Evolutionary conservation across 2,888 invertebrate genomes (phyloP), one percentile per base, ranked within the genome.

Genomic region (Physocephala rufipes): DNA sequence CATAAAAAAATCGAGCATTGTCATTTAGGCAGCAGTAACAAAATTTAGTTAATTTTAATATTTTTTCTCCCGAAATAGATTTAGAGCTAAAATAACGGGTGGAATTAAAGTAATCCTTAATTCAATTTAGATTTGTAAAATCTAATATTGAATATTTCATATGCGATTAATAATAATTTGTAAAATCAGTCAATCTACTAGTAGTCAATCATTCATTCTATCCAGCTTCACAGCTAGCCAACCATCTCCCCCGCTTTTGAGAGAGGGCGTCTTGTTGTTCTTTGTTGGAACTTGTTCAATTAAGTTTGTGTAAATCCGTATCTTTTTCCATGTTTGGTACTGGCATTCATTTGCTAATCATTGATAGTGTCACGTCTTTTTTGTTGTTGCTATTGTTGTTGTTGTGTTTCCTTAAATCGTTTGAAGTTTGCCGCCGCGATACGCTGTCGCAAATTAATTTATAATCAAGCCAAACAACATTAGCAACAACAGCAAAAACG

Each of bases 371-470:
- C 30, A 5, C 36, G 2, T 66, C 7, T 21, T 30, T 53, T 30
- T 28, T 65, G 65, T 53, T 73, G 47, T 65, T 63, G 24, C 69
- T 71, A 68, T 15, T 47, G 55, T 36, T 47, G 28, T 64, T 43
- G 24, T 58, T 70, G 70, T 47, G 15, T 55, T 36, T 70, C 64
- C 61, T 71, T 43, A 66, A 64, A 49, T 53, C 51, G 47, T 71
- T 71, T 71, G 59, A 71, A 61, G 67, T 74, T 70, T 71, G 70
- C 73, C 70, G 73, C 72, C 71, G 70, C 65, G 63, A 59, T 36
- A 47, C 67, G 24, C 9, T 36, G 51, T 62, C 62, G 68, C 62
- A 68, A 68, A 68, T 68, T 49, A 61, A 68, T 68, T 68, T 62
- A 61, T 51, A 68, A 43, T 47, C 59, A 67, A 15, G 24, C n/a